Base-by-base conservation (phyloP, 2,888 invertebrate species). In the Drosophila sordidula region DNA sequence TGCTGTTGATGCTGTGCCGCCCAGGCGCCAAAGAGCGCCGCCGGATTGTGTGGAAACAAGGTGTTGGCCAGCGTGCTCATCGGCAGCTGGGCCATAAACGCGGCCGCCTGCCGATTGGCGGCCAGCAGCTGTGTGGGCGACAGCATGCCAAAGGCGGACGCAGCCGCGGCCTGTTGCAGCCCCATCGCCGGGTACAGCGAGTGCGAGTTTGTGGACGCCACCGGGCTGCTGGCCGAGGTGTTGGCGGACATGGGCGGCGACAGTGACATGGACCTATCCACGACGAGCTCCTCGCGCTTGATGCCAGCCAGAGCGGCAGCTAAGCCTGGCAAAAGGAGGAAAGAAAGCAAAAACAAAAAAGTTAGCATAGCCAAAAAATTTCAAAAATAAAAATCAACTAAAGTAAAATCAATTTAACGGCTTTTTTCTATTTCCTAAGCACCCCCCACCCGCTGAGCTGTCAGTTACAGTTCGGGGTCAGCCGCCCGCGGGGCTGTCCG, bases 301-400 rank as follows among this genome's bases (percentile, higher is more conserved):
- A 92, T 92, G 74, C 91, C 91, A 56, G 92, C 92, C 75, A 92
- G 78, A 45, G 92, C 92, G 69, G 92, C 92, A 62, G 92, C 92
- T 73, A 92, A 80, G 82, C 90, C 92, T 92, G 38, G 42, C 59
- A 49, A 12, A 41, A 5, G 18, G 41, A 25, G 45, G 65, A 26
- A 25, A 26, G 4, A 45, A 45, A 34, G 36, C 14, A 12, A 16
- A 18, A 11, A 6, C 29, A 8, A 36, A 42, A 8, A 54, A 36
- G 34, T 54, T 54, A 54, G 44, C 16, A 9, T 42, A 2, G 32
- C 6, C 9, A 34, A 34, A 34, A 34, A 4, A 1, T 2, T 12
- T 4, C 12, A 12, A 11, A 34, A 12, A 34, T 34, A 34, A 12
- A 34, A 34, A 12, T 34, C 9, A 34, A 34, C 12, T 12, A 34